phyloP scores from a whole-genome alignment of 2,888 invertebrate genomes.

The Hirtodrosophila alboralis region DNA sequence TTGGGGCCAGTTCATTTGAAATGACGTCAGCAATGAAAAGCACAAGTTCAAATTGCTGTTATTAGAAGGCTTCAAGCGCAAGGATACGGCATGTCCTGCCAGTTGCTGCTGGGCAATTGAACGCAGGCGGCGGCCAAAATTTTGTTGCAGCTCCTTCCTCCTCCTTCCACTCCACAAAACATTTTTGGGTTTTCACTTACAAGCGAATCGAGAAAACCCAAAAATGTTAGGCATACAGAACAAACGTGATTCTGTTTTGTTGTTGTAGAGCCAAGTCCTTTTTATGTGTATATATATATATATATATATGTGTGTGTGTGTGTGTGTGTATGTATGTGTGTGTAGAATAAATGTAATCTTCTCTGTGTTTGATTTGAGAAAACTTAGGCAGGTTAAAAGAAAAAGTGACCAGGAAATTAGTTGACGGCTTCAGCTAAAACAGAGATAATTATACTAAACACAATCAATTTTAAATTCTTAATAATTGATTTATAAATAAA shows the following conservation, averaged over 20 bases:
- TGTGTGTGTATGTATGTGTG: conserved; percentile 7
- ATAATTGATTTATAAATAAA: too few relatives aligned
- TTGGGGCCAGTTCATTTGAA: conserved; percentile 35
- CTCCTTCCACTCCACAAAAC: background rate
- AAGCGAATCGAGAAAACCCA: conserved; percentile 7
- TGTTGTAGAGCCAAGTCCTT: background rate
- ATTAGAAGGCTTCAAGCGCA: conserved; percentile 36
- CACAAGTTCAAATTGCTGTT: conserved; percentile 43
- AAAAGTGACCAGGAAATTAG: conserved; percentile 35
- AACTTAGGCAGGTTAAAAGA: conserved; percentile 50
- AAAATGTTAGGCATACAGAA: conserved; percentile 31
- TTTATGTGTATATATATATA: background rate
- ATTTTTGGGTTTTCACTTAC: conserved; percentile 14
- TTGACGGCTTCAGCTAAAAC: too few relatives aligned
- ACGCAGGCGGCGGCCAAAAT: conserved; percentile 40
- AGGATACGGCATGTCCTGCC: conserved; percentile 7
- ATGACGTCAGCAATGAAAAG: conserved; percentile 49
- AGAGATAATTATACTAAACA: too few relatives aligned
- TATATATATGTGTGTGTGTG: background rate
- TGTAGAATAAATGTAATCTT: conserved; percentile 23
- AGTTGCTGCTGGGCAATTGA: conserved; percentile 44
- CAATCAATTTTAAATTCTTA: too few relatives aligned
- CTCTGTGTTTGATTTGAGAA: conserved; percentile 30
- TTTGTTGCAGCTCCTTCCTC: conserved; percentile 25
- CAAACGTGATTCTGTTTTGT: conserved; percentile 44